phyloP scores from a whole-genome alignment of 2,113 vertebrate species.

The Pholis gunnellus region DNA sequence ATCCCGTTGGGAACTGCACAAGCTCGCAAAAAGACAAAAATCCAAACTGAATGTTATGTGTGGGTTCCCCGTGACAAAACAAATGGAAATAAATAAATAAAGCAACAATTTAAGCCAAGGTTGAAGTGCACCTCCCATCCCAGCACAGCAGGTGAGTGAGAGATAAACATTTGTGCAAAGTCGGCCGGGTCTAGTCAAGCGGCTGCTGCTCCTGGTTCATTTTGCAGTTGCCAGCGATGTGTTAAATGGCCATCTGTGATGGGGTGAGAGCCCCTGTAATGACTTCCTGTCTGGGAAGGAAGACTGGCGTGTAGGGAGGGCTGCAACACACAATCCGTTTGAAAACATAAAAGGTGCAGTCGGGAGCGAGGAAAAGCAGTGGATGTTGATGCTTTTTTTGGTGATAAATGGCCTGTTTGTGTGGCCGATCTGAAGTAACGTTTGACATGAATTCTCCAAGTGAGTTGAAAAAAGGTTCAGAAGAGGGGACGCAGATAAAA shows the following conservation, averaged over 20 bases:
- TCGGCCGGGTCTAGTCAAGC: constrained; percentile 55
- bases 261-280: constrained; percentile 73
- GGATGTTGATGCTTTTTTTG: not conserved
- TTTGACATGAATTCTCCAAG: not conserved
- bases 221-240: constrained; percentile 79
- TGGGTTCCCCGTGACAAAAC: constrained; percentile 29
- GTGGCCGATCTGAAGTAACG: constrained; percentile 8
- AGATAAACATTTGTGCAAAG: constrained; percentile 76
- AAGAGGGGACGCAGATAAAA: not conserved
- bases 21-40: not conserved
- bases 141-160: constrained; percentile 71
- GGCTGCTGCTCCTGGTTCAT: constrained; percentile 74
- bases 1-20: not conserved
- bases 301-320: constrained; percentile 41
- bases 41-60: constrained; percentile 12
- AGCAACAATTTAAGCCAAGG: constrained; percentile 34
- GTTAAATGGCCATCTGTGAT: constrained; percentile 82
- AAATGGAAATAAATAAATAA: constrained; percentile 32
- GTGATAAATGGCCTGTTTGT: constrained; percentile 3
- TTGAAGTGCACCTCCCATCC: constrained; percentile 50
- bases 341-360: constrained; percentile 40
- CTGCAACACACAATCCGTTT: constrained; percentile 36
- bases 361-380: constrained; percentile 9
- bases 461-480: constrained; percentile 5
- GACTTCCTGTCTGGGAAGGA: constrained; percentile 73